Evolutionary conservation across 2,888 invertebrate species (phyloP).

Genomic region (Trypoxylon attenuatum): DNA sequence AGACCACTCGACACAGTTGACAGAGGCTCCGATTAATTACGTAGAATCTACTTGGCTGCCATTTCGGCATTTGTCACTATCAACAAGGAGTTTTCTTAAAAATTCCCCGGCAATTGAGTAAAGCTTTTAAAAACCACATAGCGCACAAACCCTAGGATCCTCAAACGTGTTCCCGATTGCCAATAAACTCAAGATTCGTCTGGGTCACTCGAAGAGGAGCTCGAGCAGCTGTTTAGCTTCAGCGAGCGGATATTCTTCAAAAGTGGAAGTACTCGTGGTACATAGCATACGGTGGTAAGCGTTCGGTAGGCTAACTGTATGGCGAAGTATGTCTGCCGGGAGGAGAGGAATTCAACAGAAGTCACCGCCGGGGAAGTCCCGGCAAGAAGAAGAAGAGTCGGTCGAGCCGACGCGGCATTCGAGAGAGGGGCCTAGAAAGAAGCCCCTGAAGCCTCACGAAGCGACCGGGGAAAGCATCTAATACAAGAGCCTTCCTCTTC

Average conservation of each 20-base stretch:
- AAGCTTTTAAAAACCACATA: too few species aligned
- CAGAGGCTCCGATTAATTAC: conserved; percentile 47
- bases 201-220: too few species aligned
- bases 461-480: conserved; percentile 29
- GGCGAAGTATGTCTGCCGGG: conserved; percentile 3
- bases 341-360: conserved; percentile 45
- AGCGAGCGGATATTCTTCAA: background rate
- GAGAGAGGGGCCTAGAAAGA: conserved; percentile 39
- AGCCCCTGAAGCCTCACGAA: too few species aligned
- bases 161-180: too few species aligned
- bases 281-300: conserved; percentile 19
- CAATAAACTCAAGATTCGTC: too few species aligned
- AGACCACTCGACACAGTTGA: conserved; percentile 38
- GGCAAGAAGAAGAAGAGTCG: conserved; percentile 21
- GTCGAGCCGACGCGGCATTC: conserved; percentile 29
- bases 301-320: conserved; percentile 20
- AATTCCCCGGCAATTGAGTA: background rate
- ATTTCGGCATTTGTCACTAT: background rate
- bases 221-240: too few species aligned
- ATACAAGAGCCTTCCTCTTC: conserved; percentile 35
- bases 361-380: conserved; percentile 26
- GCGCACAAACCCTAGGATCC: too few species aligned
- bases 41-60: conserved; percentile 18
- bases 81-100: background rate
- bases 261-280: conserved; percentile 3